Conservation (phyloP, 2,113 vertebrate species). For the Istiophorus platypterus region DNA sequence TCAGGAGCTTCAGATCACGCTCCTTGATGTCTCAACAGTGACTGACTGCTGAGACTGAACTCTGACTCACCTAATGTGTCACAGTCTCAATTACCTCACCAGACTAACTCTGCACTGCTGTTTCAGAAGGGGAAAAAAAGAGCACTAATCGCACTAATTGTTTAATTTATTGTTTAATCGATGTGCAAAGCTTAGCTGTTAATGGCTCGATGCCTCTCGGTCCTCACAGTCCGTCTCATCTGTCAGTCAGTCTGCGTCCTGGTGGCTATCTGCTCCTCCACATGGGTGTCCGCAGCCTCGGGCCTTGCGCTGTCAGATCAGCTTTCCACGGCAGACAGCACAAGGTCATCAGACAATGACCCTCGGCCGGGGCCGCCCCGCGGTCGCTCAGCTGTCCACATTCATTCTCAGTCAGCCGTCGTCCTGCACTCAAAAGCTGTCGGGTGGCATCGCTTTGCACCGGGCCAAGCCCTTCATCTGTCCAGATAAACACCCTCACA, state of each 20-base stretch:
- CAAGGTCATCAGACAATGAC: constrained; percentile 79
- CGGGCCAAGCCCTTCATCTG: not conserved
- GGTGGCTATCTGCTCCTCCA: constrained; percentile 40
- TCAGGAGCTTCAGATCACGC: not conserved
- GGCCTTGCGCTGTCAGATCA: constrained; percentile 78
- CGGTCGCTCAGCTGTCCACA: constrained; percentile 70
- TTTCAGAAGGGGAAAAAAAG: constrained; percentile 8
- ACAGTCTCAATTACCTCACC: not conserved
- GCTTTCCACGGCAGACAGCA: constrained; percentile 74
- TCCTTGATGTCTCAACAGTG: not conserved
- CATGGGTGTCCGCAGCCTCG: constrained; percentile 51
- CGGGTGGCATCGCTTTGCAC: constrained; percentile 23
- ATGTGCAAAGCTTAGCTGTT: constrained; percentile 17
- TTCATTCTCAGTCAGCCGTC: constrained; percentile 66
- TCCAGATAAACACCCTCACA: constrained; percentile 1
- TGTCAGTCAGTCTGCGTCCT: constrained; percentile 29
- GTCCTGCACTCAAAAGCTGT: constrained; percentile 34
- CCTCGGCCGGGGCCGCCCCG: constrained; percentile 61
- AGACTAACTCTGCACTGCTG: not conserved
- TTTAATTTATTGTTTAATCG: constrained; percentile 51
- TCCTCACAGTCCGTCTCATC: constrained; percentile 19
- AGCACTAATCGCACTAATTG: constrained; percentile 3
- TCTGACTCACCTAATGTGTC: not conserved
- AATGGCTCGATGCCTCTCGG: constrained; percentile 19
- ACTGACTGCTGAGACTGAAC: not conserved